These are phyloP conservation scores for Hemibagrus wyckioides DNA, from an alignment of 2,113 vertebrate species.

Conservation along the genomic window DNA sequence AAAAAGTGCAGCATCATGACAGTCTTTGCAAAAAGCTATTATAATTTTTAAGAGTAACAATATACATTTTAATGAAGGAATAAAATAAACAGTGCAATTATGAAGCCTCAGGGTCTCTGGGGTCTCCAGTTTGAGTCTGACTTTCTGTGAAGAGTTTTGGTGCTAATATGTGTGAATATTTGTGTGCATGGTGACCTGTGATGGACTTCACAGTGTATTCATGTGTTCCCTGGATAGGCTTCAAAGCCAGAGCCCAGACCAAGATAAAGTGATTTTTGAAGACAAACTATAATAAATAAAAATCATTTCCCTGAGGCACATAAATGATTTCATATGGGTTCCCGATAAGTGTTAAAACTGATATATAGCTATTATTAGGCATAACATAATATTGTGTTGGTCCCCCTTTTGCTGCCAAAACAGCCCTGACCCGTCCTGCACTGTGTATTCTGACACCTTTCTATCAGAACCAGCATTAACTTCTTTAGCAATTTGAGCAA, in stretches of 20 bases:
- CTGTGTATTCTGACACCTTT: no score
- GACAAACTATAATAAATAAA: background rate
- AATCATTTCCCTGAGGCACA: background rate
- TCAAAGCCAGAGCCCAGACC: no score
- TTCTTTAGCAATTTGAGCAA: no score
- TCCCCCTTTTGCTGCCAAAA: no score
- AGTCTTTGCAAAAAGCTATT: background rate
- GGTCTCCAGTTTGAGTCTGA: background rate
- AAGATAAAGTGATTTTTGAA: background rate
- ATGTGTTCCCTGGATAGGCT: no score
- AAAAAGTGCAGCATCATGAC: background rate
- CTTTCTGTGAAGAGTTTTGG: background rate
- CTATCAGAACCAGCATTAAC: no score
- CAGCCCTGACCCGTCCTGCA: no score
- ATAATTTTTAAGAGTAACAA: background rate
- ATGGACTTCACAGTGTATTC: no score
- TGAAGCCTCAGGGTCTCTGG: background rate
- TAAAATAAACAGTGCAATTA: background rate
- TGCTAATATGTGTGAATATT: background rate
- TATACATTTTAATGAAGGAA: background rate
- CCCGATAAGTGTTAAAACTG: background rate
- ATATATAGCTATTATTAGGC: no score
- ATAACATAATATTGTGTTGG: no score
- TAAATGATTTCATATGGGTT: background rate
- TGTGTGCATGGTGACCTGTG: background rate